Base-by-base conservation (phyloP, 2,113 vertebrate species). In the Petrocephalus microphthalmus region DNA sequence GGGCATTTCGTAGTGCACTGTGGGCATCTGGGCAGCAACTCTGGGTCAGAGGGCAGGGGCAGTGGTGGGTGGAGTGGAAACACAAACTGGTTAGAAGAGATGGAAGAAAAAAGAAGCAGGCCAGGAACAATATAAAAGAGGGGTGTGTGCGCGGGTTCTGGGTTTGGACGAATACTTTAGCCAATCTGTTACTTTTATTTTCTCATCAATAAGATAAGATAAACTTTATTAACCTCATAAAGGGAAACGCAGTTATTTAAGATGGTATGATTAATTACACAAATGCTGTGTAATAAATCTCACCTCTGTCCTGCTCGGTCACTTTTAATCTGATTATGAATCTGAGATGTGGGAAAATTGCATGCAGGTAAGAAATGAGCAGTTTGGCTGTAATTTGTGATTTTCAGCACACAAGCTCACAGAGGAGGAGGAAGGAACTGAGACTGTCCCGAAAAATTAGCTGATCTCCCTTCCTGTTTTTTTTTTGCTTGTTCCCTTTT, bases 11-110 rank as follows among this genome's bases (percentile, higher is more conserved):
- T 95, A 96, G 87, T 96, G 96, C n/a, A 96, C 93, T 0, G 96
- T 96, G 83, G 96, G 96, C 96, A 96, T 96, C 88, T 96, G 96
- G 0, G 95, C 95, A 0, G 96, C 96, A 56, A 96, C 95, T 91
- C 96, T 96, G 90, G 29, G 60, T 87, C 3, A 86, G 60, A 67
- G 15, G 33, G 57, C 29, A 60, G 87, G 42, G 78, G n/a, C 11
- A 81, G 25, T 37, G 49, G 5, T 20, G 19, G 71, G 71, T 42
- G 33, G 71, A n/a, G 64, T 17, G 81, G 37, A n/a, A 88, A 45
- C 15, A 54, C 47, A 15, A 15, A 82, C 49, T 67, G 56, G 7
- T 47, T 64, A 47, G 54, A 67, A 64, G n/a, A 87, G 20, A 25
- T 42, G 22, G 19, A 87, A 20, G 45, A 83, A 47, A 67, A 3